A percentile compares a stretch with the other conserved stretches of the same genome.
Evolutionary conservation across 2,888 invertebrate species (phyloP).

Genomic region (Nomada goodeniana): DNA sequence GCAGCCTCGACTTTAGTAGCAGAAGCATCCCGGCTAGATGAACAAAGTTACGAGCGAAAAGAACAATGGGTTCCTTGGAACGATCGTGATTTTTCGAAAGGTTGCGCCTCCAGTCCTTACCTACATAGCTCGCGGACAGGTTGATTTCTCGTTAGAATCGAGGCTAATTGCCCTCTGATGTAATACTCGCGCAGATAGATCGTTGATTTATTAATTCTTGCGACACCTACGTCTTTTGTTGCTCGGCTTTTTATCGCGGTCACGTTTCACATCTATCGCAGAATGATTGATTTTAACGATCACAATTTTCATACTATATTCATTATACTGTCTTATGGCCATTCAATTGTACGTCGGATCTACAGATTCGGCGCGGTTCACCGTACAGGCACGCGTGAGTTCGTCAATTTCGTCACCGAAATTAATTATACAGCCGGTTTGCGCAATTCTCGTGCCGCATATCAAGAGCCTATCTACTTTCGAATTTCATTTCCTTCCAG

Average conservation of each 20-base stretch:
- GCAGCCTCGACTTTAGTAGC: background rate
- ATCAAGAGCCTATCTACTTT: conserved; percentile 64
- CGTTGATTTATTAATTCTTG: conserved; percentile 53
- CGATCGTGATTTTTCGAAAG: conserved; percentile 51
- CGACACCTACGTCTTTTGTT: conserved; percentile 47
- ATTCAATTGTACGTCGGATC: no score
- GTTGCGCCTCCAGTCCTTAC: conserved; percentile 2
- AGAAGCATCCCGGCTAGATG: background rate
- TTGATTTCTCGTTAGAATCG: conserved; percentile 59
- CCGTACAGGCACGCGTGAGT: background rate
- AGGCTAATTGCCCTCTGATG: conserved; percentile 65
- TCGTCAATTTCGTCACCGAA: conserved; percentile 50
- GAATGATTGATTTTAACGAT: conserved; percentile 36
- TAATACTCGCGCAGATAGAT: conserved; percentile 31
- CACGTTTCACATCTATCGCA: conserved; percentile 49
- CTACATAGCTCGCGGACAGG: conserved; percentile 26
- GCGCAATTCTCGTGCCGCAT: conserved; percentile 49
- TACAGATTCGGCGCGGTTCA: no score
- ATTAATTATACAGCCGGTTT: conserved; percentile 52
- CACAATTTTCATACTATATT: no score
- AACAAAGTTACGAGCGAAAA: conserved; percentile 12
- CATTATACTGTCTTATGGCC: no score
- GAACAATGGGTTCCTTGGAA: conserved; percentile 55
- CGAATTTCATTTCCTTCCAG: conserved; percentile 72
- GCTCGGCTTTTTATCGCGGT: conserved; percentile 38